Conservation (phyloP, 2,888 invertebrate genomes). For the Ormia ochracea region DNA sequence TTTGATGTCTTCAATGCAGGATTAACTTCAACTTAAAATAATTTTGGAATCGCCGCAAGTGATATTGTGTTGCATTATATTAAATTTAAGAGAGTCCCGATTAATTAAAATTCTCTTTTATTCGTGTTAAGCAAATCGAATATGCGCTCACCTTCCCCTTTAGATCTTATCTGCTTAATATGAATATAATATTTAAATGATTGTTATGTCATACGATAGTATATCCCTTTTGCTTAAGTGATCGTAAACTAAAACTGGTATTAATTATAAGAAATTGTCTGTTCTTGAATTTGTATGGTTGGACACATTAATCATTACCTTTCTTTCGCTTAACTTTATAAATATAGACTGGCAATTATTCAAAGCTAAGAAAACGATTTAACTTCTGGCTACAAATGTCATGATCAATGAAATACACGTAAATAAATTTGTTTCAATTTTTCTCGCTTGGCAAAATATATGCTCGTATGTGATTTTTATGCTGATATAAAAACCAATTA, state of each 20-base stretch:
- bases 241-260: not conserved
- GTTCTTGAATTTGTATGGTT: not conserved
- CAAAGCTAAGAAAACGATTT: not conserved
- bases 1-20: no score
- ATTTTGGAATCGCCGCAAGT: no score
- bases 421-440: not conserved
- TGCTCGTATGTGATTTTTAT: not conserved
- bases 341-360: constrained; percentile 2
- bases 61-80: no score
- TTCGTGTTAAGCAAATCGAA: no score
- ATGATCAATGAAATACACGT: not conserved
- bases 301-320: not conserved
- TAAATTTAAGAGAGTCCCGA: no score
- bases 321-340: not conserved
- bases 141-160: no score
- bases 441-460: not conserved
- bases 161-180: no score
- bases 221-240: not conserved
- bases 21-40: no score
- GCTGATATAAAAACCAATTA: constrained; percentile 7
- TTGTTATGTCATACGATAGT: no score
- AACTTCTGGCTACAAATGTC: not conserved
- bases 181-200: not conserved
- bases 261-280: not conserved
- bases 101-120: no score